Percentiles rank a stretch among this genome's conserved stretches.
Conservation (phyloP, 2,113 vertebrate genomes). For the Calyptommatus sinebrachiatus region DNA sequence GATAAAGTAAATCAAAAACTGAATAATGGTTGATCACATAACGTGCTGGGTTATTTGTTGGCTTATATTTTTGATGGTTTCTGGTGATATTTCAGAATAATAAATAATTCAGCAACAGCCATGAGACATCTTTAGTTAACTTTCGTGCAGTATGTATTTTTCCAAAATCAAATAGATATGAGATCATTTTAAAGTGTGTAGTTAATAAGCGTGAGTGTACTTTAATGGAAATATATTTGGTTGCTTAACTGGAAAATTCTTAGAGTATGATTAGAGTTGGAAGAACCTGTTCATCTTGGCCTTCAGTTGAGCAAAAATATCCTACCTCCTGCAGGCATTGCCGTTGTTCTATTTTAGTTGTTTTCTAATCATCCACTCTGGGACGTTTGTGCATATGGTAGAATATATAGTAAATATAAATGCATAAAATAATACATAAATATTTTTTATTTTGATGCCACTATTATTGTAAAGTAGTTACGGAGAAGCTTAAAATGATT, state of each 20-base stretch:
- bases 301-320: too few relatives aligned
- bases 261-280: background rate
- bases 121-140: background rate
- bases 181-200: background rate
- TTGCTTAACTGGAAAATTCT: background rate
- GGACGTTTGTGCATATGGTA: too few relatives aligned
- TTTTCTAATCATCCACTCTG: too few relatives aligned
- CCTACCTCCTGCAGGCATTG: too few relatives aligned
- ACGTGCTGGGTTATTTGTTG: background rate
- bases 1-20: background rate
- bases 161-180: background rate
- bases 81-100: background rate
- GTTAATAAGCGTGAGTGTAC: too few relatives aligned
- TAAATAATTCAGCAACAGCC: background rate
- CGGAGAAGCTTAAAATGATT: constrained; percentile 71
- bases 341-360: too few relatives aligned
- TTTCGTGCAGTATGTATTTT: background rate
- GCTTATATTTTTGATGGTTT: background rate
- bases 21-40: background rate
- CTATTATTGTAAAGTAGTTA: background rate
- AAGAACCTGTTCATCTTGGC: background rate
- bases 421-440: too few relatives aligned
- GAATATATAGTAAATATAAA: too few relatives aligned
- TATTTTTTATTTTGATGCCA: background rate
- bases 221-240: background rate